phyloP scores from a whole-genome alignment of 2,888 invertebrate genomes.

The Mimachlamys varia region DNA sequence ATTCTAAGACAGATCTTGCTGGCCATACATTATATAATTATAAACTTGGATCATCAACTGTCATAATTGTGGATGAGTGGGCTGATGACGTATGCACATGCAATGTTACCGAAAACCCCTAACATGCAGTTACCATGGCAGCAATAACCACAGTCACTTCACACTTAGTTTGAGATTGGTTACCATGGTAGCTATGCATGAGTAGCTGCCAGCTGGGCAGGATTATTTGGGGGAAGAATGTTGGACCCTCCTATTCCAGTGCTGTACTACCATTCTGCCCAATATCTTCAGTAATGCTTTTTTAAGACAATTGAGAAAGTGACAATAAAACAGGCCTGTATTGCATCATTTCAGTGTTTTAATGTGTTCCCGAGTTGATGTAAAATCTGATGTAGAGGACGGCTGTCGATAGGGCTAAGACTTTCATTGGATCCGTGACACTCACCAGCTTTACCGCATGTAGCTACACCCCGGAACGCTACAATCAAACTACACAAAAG shows the following conservation, averaged over 20 bases:
- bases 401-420: background rate
- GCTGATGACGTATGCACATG: slow-evolving; percentile 31
- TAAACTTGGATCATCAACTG: slow-evolving; percentile 36
- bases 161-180: background rate
- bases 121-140: slow-evolving; percentile 23
- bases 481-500: background rate
- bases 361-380: background rate
- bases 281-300: background rate
- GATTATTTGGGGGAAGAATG: background rate
- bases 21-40: slow-evolving; percentile 31
- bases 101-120: slow-evolving; percentile 16
- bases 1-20: background rate
- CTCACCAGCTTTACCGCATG: background rate
- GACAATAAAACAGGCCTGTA: slow-evolving; percentile 13
- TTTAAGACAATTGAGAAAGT: slow-evolving; percentile 27
- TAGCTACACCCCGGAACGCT: background rate
- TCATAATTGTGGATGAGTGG: slow-evolving; percentile 1
- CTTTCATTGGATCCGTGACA: background rate
- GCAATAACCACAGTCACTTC: slow-evolving; percentile 21
- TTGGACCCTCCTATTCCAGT: background rate
- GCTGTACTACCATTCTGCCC: background rate
- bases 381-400: slow-evolving; percentile 31
- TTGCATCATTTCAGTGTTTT: slow-evolving; percentile 22
- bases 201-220: background rate
- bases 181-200: background rate